Conservation (phyloP, 1,140 invertebrate genomes). For the Ceratina japonica region DNA sequence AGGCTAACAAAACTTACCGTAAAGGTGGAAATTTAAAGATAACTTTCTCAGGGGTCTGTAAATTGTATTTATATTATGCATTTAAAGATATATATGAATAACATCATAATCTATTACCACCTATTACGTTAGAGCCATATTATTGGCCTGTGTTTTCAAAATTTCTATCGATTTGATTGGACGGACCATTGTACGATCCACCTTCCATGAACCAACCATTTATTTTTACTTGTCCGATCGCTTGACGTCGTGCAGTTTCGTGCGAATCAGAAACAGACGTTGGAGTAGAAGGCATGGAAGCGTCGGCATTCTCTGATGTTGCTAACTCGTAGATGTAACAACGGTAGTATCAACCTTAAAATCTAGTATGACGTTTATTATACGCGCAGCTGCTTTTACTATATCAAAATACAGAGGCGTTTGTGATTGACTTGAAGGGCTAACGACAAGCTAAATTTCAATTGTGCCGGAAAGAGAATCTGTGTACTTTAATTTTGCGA, state of each 20-base stretch:
- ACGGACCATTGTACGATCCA: not conserved
- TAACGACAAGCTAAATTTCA: constrained; percentile 5
- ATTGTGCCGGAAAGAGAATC: not conserved
- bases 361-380: constrained; percentile 68
- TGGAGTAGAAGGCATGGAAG: constrained; percentile 20
- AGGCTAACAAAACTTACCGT: constrained; percentile 25
- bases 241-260: not conserved
- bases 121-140: constrained; percentile 15
- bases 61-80: constrained; percentile 36
- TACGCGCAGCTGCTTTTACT: constrained; percentile 69
- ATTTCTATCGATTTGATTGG: constrained; percentile 28
- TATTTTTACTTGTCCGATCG: constrained; percentile 6
- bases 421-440: constrained; percentile 25
- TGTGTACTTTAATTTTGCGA: constrained; percentile 8
- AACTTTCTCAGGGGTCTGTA: constrained; percentile 37
- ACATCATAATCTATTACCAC: too few relatives aligned
- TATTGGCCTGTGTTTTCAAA: constrained; percentile 38
- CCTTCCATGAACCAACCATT: not conserved
- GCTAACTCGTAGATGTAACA: constrained; percentile 35
- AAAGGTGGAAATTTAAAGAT: constrained; percentile 45
- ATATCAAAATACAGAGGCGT: constrained; percentile 56
- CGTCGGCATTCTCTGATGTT: constrained; percentile 41
- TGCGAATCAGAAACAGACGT: constrained; percentile 11
- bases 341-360: constrained; percentile 45
- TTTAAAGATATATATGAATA: constrained; percentile 29